Conservation (phyloP, 2,113 vertebrate genomes). For the Catagonus wagneri region DNA sequence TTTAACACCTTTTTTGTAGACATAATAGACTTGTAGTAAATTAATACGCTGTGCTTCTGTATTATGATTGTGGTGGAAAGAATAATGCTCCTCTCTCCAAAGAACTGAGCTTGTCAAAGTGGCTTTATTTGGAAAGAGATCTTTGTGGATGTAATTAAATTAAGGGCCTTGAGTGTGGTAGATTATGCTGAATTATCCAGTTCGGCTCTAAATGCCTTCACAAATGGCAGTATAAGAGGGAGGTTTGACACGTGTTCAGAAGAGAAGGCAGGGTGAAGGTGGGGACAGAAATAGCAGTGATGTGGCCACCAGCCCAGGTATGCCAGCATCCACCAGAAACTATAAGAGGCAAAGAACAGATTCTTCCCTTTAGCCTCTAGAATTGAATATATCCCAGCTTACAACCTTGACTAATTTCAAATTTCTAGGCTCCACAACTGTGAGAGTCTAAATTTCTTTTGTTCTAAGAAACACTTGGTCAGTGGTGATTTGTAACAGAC, state of each 20-base stretch:
- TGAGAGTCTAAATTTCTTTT: background rate
- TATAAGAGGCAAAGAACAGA: background rate
- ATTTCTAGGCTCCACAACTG: background rate
- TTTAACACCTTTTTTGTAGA: constrained; percentile 24
- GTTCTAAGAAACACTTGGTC: background rate
- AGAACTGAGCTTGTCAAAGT: background rate
- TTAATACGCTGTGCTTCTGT: background rate
- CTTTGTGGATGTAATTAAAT: constrained; percentile 12
- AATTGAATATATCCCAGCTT: background rate
- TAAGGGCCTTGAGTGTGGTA: background rate
- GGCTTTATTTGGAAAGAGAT: constrained; percentile 16
- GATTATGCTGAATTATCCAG: background rate
- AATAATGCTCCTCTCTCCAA: background rate
- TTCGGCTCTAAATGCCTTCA: background rate
- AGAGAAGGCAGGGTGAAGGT: background rate
- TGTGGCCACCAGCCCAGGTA: background rate
- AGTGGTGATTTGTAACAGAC: background rate
- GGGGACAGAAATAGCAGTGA: background rate
- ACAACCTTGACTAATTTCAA: background rate
- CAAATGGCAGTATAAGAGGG: background rate
- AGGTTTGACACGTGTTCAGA: background rate
- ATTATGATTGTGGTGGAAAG: background rate
- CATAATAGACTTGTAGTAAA: background rate
- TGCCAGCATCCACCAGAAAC: background rate
- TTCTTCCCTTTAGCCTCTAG: background rate